Percentiles rank a stretch among this genome's conserved stretches.
Evolutionary conservation across 2,113 vertebrate genomes (phyloP).

Genomic region (Thamnophis sirtalis): DNA sequence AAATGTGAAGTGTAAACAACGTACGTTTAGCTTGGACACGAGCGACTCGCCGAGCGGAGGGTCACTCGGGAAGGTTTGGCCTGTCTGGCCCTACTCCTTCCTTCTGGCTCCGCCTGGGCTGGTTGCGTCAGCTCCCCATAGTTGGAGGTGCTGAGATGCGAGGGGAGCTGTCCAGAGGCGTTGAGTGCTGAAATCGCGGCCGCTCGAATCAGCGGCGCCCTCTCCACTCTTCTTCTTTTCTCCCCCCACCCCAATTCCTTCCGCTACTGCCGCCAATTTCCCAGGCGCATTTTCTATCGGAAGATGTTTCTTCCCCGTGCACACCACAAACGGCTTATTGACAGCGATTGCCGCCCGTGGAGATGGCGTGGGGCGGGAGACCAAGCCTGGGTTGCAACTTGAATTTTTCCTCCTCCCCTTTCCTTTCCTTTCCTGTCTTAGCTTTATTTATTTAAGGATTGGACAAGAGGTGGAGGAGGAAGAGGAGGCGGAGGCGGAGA

Average conservation of each 20-base stretch:
- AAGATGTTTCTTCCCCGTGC: constrained; percentile 15
- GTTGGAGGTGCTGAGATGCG: constrained; percentile 67
- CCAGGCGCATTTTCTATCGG: constrained; percentile 52
- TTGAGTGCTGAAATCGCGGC: constrained; percentile 76
- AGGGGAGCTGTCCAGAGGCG: constrained; percentile 74
- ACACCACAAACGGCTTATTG: constrained; percentile 37
- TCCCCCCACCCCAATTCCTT: too few species aligned
- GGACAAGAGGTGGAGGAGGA: constrained; percentile 19
- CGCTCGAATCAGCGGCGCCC: not conserved
- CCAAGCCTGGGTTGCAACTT: constrained; percentile 33
- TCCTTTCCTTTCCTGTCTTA: not conserved
- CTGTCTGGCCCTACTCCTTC: not conserved
- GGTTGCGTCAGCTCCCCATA: constrained; percentile 37
- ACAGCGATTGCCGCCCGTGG: constrained; percentile 26
- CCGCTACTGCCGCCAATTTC: not conserved
- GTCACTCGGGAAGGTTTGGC: too few species aligned
- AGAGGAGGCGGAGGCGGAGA: not conserved
- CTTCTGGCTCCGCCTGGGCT: not conserved
- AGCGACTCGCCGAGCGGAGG: not conserved
- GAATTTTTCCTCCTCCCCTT: constrained; percentile 5
- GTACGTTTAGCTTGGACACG: not conserved
- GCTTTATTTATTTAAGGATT: not conserved
- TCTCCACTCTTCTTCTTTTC: too few species aligned
- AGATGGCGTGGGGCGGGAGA: not conserved
- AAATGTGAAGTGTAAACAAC: not conserved